Conservation (phyloP, 1,140 invertebrate genomes). For the Cyclargus thomasi region DNA sequence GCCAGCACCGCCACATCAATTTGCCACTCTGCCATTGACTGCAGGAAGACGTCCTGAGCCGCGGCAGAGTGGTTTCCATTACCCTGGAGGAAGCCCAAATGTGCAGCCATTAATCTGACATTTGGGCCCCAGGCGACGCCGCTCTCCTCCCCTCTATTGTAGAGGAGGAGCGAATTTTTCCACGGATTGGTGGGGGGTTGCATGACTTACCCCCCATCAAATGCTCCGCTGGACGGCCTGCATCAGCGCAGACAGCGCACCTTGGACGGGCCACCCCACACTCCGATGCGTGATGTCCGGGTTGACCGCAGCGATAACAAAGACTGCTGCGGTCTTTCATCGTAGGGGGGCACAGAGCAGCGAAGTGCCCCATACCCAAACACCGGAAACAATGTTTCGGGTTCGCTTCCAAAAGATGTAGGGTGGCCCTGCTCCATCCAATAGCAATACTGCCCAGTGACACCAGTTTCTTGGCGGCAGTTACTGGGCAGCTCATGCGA, state of each 20-base stretch:
- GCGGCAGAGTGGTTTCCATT: no score
- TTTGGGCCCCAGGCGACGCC: no score
- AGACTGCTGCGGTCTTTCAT: neutral
- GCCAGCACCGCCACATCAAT: no score
- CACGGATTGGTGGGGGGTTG: neutral
- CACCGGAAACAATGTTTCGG: neutral
- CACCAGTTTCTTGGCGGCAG: no score
- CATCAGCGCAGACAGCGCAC: no score
- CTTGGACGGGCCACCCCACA: neutral
- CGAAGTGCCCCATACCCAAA: neutral
- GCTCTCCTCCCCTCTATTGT: no score
- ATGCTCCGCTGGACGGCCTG: neutral
- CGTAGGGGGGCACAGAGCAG: neutral
- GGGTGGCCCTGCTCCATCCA: no score
- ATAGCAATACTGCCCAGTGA: no score
- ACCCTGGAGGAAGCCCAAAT: no score
- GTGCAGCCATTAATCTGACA: no score
- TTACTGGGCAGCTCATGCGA: neutral
- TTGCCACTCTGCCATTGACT: no score
- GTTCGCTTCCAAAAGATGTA: neutral
- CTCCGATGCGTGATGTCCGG: neutral
- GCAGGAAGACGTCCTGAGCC: no score
- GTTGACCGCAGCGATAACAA: neutral
- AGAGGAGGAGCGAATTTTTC: neutral
- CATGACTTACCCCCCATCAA: neutral